Conservation (phyloP, 2,113 vertebrate genomes). For the Blennius ocellaris region DNA sequence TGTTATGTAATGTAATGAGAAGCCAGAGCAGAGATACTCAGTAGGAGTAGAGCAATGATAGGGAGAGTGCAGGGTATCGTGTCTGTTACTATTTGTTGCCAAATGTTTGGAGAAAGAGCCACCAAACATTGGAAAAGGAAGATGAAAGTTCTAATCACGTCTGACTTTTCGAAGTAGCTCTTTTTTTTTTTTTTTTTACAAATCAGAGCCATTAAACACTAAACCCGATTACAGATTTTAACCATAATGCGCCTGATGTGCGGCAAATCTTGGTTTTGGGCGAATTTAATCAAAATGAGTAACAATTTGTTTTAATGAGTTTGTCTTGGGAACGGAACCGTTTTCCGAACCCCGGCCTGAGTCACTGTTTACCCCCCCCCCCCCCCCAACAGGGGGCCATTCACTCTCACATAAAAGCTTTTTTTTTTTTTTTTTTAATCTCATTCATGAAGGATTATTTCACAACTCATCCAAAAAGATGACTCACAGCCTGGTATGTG, state of each 20-base stretch:
- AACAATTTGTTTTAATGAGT: conserved; percentile 35
- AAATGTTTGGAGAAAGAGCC: no score
- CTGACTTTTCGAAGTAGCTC: neutral
- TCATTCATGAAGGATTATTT: conserved; percentile 73
- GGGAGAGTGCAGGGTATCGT: no score
- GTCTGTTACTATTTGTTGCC: no score
- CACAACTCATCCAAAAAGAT: conserved; percentile 70
- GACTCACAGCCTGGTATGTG: conserved; percentile 70
- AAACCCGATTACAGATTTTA: conserved; percentile 2
- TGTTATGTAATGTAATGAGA: neutral
- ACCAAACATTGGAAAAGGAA: neutral
- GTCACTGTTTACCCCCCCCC: conserved; percentile 45
- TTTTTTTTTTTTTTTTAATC: no score
- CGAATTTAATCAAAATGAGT: conserved; percentile 5
- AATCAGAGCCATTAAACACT: neutral
- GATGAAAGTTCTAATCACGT: neutral
- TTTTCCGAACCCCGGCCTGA: conserved; percentile 29
- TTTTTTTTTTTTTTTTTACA: neutral
- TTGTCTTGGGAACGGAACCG: conserved; percentile 4
- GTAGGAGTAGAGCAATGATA: neutral
- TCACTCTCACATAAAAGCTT: conserved; percentile 53
- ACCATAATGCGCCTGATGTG: neutral
- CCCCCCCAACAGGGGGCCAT: conserved; percentile 21
- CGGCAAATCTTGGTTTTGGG: neutral
- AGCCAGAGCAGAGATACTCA: neutral